Base-by-base conservation (phyloP, 2,888 invertebrate genomes). In the Leistus spinibarbis region DNA sequence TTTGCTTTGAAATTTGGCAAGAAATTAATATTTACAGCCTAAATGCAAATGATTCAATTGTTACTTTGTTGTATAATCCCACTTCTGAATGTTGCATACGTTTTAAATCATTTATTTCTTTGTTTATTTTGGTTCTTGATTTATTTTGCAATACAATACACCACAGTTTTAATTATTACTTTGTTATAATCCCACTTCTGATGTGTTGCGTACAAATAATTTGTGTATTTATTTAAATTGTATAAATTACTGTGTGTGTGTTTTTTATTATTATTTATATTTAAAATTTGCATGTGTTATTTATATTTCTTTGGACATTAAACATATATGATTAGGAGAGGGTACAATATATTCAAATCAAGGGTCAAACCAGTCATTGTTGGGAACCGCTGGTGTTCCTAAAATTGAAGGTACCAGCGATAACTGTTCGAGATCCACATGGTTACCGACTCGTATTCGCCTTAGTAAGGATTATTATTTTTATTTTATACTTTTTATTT, bases 371-470 rank as follows among this genome's bases (percentile, higher is more conserved):
- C 83, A 83, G 78, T 81, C 83, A 64, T 82, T 83, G 76, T 80
- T 84, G 82, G 84, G 84, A 76, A 85, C 86, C 82, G 85, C 88
- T 70, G 80, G 82, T 79, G 88, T 89, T 40, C 88, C 90, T 53
- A 90, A 90, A 84, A 82, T 90, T 79, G 90, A 90, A 80, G 80
- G 81, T 81, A 89, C 89, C 20, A 88, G 88, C 60, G 90, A 90
- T 79, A 87, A 88, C 63, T 89, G 90, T 80, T 88, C 89, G 71
- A 85, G 90, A 78, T 86, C 88, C 77, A 89, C 89, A 86, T 91
- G 90, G 91, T 87, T 90, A 84, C 90, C 90, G 78, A 89, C 90
- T 84, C 85, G 89, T 87, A 89, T 90, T 87, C 89, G 89, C 82
- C 89, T 90, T 88, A 87, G 90, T 90, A 90, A 90, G 90, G 88